A percentile compares a stretch with the other conserved stretches of the same genome.
Conservation (phyloP, 2,888 invertebrate genomes). For the Emmelina monodactyla region DNA sequence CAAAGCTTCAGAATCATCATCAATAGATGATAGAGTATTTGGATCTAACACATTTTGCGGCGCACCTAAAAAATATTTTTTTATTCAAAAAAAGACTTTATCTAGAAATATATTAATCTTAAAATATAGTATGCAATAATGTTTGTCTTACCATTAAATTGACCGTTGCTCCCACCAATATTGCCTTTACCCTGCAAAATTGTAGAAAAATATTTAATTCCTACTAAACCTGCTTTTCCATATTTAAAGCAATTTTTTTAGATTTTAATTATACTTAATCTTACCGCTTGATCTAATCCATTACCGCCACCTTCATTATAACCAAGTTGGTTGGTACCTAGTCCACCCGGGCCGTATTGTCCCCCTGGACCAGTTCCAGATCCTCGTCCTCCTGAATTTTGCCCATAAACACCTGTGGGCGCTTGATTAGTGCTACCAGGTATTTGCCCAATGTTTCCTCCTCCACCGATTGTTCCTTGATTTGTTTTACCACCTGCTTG, state of each 20-base stretch:
- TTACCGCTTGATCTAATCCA: no score
- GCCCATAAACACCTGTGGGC: not conserved
- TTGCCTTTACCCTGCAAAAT: no score
- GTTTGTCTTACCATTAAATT: no score
- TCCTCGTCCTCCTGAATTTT: not conserved
- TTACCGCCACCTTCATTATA: no score
- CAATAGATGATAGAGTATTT: constrained; percentile 47
- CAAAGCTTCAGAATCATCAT: constrained; percentile 78
- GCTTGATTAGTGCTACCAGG: constrained; percentile 2
- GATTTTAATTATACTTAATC: no score
- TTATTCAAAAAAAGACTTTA: not conserved
- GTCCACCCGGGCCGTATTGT: constrained; percentile 4
- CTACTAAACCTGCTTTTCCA: no score
- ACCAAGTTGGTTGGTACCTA: no score
- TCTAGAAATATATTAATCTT: no score
- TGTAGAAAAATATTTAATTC: no score
- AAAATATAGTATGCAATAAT: no score
- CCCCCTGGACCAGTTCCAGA: constrained; percentile 9
- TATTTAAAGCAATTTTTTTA: no score
- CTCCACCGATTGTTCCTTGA: not conserved
- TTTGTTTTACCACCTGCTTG: not conserved
- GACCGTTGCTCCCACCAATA: no score
- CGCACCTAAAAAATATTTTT: constrained; percentile 25
- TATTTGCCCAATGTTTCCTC: not conserved
- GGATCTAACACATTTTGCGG: constrained; percentile 50